phyloP scores from a whole-genome alignment of 2,113 vertebrate genomes.

The Brachypteracias leptosomus region DNA sequence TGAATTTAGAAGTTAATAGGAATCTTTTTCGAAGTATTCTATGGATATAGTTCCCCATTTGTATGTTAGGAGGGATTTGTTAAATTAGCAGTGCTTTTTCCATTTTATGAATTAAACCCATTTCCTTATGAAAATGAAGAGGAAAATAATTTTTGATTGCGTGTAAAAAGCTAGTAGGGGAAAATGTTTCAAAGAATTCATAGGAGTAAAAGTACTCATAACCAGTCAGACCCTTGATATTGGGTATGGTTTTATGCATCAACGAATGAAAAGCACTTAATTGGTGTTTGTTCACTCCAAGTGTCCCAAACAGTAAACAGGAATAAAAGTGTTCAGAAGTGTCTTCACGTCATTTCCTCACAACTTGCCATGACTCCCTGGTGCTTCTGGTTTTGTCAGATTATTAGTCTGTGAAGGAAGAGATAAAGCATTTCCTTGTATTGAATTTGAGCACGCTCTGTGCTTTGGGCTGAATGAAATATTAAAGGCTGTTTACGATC shows the following conservation, averaged over 20 bases:
- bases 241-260: background rate
- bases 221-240: background rate
- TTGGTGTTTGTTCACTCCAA: slow-evolving; percentile 41
- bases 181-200: background rate
- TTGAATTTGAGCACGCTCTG: slow-evolving; percentile 80
- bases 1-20: background rate
- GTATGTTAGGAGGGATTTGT: background rate
- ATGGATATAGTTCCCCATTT: background rate
- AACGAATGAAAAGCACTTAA: background rate
- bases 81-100: background rate
- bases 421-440: slow-evolving; percentile 83
- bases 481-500: slow-evolving; percentile 85
- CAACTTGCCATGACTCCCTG: slow-evolving; percentile 58
- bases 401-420: slow-evolving; percentile 79
- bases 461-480: slow-evolving; percentile 86
- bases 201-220: background rate
- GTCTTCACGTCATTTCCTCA: slow-evolving; percentile 54
- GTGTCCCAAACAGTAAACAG: slow-evolving; percentile 54
- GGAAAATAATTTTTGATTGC: background rate
- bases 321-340: slow-evolving; percentile 44
- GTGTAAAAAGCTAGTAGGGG: background rate
- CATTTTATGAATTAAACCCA: background rate
- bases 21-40: background rate
- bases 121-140: background rate
- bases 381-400: slow-evolving; percentile 64